phyloP scores from a whole-genome alignment of 35 echinoderm and acorn worm genomes.

The Hemicentrotus pulcherrimus region DNA sequence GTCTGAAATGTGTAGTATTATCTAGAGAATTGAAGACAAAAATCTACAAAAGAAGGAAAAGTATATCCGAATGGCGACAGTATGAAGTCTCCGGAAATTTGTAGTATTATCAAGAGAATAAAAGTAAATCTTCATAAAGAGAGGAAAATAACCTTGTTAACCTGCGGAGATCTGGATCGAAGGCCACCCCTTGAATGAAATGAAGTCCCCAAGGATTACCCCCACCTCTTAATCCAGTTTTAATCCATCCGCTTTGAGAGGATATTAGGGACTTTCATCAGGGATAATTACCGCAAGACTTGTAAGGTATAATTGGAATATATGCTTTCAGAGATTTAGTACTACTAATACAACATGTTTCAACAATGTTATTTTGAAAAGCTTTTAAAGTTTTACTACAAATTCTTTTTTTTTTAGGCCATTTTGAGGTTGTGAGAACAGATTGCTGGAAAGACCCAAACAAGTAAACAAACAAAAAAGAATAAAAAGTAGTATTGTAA shows the following conservation, averaged over 20 bases:
- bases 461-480: not conserved
- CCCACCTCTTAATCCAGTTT: not conserved
- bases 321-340: not conserved
- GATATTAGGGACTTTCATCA: not conserved
- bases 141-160: not conserved
- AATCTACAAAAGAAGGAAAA: not conserved
- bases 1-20: not conserved
- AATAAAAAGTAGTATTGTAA: not conserved
- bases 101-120: not conserved
- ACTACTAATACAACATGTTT: not conserved
- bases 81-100: not conserved
- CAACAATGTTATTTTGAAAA: not conserved
- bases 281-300: not conserved
- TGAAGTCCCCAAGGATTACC: not conserved
- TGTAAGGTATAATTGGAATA: conserved; percentile 1
- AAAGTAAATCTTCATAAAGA: not conserved
- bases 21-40: not conserved
- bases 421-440: not conserved
- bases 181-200: not conserved
- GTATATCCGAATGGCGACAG: not conserved
- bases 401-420: not conserved
- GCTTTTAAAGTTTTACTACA: not conserved
- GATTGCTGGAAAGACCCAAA: not conserved
- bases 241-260: not conserved
- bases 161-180: not conserved